phyloP scores from a whole-genome alignment of 2,888 invertebrate species.

The Sinhomidia bicolor region DNA sequence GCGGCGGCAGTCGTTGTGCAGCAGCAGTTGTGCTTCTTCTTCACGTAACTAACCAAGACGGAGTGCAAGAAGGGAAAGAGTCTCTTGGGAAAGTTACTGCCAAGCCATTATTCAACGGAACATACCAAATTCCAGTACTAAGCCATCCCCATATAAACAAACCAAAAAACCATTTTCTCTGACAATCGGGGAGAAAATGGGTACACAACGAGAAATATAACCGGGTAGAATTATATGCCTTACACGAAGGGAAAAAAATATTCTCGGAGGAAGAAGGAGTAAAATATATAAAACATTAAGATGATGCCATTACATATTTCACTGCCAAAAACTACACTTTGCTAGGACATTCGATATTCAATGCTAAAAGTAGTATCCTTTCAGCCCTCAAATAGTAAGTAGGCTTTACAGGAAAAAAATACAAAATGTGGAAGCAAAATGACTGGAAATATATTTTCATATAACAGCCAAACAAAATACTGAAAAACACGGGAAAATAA shows the following conservation, averaged over 20 bases:
- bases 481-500: not conserved
- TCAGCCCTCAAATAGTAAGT: not conserved
- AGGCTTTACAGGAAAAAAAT: not conserved
- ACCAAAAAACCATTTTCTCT: slow-evolving; percentile 60
- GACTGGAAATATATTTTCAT: not conserved
- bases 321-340: slow-evolving; percentile 38
- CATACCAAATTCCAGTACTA: slow-evolving; percentile 44
- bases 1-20: not conserved
- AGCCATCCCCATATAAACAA: slow-evolving; percentile 58
- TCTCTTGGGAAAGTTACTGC: slow-evolving; percentile 69
- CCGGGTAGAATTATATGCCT: not conserved
- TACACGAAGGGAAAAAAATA: not conserved
- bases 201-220: slow-evolving; percentile 2
- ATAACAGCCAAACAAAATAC: not conserved
- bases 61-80: slow-evolving; percentile 60
- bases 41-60: slow-evolving; percentile 46
- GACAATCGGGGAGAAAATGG: slow-evolving; percentile 39
- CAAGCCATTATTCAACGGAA: slow-evolving; percentile 64
- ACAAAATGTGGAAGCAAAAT: not conserved
- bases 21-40: no score
- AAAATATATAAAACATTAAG: slow-evolving; percentile 42
- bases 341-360: not conserved
- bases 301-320: slow-evolving; percentile 47
- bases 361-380: no score
- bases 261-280: not conserved